A percentile compares a stretch with the other conserved stretches of the same genome.
Conservation (phyloP, 2,797 vertebrate species). For the Mastacembelus armatus region DNA sequence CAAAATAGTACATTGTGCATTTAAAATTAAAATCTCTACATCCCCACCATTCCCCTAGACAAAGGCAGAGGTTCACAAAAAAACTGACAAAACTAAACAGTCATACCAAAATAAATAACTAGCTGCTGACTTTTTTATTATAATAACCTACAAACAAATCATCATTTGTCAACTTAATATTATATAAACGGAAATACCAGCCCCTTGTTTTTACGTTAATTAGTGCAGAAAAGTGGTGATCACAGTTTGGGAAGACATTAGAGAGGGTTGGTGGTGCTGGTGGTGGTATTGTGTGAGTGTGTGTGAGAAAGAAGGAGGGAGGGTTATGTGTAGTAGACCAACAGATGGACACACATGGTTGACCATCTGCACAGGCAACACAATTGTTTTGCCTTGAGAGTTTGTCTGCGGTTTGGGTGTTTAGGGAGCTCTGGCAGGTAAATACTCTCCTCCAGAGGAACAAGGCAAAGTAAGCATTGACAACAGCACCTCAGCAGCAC, state of each 20-base stretch:
- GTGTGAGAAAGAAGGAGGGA: not conserved
- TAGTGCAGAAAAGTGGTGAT: slow-evolving; percentile 63
- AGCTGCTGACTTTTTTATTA: not conserved
- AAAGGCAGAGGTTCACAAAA: slow-evolving; percentile 33
- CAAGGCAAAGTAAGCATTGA: slow-evolving; percentile 21
- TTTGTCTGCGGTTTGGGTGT: slow-evolving; percentile 22
- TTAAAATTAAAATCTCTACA: slow-evolving; percentile 9
- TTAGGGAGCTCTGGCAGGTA: slow-evolving; percentile 24
- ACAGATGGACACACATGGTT: slow-evolving; percentile 32
- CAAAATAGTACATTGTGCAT: slow-evolving; percentile 35
- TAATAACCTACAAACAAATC: slow-evolving; percentile 41
- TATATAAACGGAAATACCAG: slow-evolving; percentile 13
- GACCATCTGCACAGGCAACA: slow-evolving; percentile 36
- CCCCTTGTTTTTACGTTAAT: slow-evolving; percentile 16
- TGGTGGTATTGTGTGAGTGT: not conserved
- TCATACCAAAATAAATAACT: slow-evolving; percentile 42
- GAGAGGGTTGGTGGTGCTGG: slow-evolving; percentile 30
- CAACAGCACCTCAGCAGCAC: slow-evolving; percentile 20
- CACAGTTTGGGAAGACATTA: slow-evolving; percentile 74
- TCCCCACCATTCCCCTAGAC: not conserved
- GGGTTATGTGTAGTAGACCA: slow-evolving; percentile 5
- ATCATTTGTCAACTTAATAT: slow-evolving; percentile 15
- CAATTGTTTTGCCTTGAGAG: slow-evolving; percentile 16
- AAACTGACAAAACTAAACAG: not conserved
- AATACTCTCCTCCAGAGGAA: slow-evolving; percentile 34